These are phyloP conservation scores for Macrostomum cliftonense DNA, from an alignment of 2,888 invertebrate genomes.

Conservation along the genomic window DNA sequence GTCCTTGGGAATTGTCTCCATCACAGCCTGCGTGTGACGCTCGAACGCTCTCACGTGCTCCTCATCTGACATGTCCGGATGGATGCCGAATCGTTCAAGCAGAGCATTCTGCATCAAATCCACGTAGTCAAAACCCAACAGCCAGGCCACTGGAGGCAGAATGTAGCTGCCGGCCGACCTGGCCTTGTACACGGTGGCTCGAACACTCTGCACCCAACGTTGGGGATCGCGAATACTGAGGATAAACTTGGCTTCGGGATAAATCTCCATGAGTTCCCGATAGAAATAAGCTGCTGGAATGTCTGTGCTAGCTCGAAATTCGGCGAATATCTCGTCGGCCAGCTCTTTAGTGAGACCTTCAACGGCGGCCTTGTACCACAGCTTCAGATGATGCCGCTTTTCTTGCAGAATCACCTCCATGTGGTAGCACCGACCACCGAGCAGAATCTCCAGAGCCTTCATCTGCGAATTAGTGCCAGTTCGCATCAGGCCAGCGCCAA, in stretches of 20 bases:
- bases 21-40: constrained; percentile 3
- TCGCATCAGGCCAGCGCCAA: constrained; percentile 7
- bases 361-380: background rate
- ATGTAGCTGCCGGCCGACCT: no score
- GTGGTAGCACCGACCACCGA: constrained; percentile 4
- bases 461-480: constrained; percentile 6
- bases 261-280: constrained; percentile 8
- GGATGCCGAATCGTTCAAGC: no score
- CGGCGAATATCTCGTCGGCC: background rate
- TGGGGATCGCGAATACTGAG: constrained; percentile 4
- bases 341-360: no score
- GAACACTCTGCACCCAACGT: constrained; percentile 5
- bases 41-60: background rate
- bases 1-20: constrained; percentile 2
- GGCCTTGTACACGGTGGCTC: background rate
- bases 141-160: no score
- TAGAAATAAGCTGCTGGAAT: constrained; percentile 5
- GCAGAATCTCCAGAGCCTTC: constrained; percentile 4
- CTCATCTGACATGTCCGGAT: background rate
- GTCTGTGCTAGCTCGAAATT: constrained; percentile 4
- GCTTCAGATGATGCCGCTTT: background rate
- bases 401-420: constrained; percentile 2
- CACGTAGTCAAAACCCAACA: no score
- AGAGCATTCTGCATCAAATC: no score
- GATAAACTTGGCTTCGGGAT: constrained; percentile 11